A percentile compares a stretch with the other conserved stretches of the same genome.
These are phyloP conservation scores for Eumaeus atala DNA, from an alignment of 1,140 invertebrate genomes.

Conservation along the genomic window DNA sequence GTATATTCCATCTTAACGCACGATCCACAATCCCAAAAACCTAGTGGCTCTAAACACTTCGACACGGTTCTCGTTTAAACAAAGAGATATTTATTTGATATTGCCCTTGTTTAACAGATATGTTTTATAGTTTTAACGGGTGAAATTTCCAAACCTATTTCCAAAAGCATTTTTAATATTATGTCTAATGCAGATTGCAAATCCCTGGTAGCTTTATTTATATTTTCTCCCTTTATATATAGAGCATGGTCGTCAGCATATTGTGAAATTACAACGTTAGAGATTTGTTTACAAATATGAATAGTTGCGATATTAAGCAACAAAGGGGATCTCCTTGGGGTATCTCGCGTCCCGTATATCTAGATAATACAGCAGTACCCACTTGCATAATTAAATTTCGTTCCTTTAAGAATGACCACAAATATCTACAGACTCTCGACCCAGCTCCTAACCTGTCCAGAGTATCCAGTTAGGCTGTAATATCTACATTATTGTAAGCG, in stretches of 20 bases:
- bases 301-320: slow-evolving; percentile 27
- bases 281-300: slow-evolving; percentile 16
- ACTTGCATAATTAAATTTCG: background rate
- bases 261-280: slow-evolving; percentile 18
- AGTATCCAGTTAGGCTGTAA: background rate
- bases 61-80: slow-evolving; percentile 15
- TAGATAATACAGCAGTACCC: background rate
- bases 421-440: background rate
- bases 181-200: slow-evolving; percentile 20
- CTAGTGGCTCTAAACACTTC: slow-evolving; percentile 17
- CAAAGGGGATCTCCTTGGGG: slow-evolving; percentile 28
- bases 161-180: slow-evolving; percentile 10
- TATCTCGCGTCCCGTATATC: slow-evolving; percentile 15
- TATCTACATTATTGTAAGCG: background rate
- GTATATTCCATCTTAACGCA: slow-evolving; percentile 18
- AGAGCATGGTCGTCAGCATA: slow-evolving; percentile 30
- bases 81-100: slow-evolving; percentile 10
- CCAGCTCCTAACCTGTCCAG: background rate
- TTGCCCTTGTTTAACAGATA: slow-evolving; percentile 25
- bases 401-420: background rate
- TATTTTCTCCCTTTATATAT: slow-evolving; percentile 14
- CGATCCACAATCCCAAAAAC: slow-evolving; percentile 27
- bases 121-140: slow-evolving; percentile 23
- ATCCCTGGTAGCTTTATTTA: slow-evolving; percentile 4
- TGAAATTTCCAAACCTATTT: slow-evolving; percentile 21